Evolutionary conservation across 2,888 invertebrate species (phyloP).

Genomic region (Heliothis peltigera): DNA sequence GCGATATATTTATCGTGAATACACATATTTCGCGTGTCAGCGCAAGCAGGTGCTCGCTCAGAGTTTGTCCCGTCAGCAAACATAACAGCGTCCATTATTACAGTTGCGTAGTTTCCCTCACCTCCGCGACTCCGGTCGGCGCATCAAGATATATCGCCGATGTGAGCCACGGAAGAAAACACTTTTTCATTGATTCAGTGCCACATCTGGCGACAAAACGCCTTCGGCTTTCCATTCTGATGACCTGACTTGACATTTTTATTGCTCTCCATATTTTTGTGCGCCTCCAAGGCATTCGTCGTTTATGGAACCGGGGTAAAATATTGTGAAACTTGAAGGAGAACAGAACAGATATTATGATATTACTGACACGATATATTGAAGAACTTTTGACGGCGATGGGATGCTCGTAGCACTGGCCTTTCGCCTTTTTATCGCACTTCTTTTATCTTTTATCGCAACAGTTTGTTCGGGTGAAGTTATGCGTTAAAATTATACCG

Average conservation of each 20-base stretch:
- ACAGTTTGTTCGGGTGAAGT: conserved; percentile 55
- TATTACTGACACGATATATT: conserved; percentile 80
- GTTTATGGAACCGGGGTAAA: conserved; percentile 81
- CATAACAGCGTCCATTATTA: conserved; percentile 80
- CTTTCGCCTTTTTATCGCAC: conserved; percentile 67
- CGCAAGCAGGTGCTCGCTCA: conserved; percentile 81
- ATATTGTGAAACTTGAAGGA: conserved; percentile 85
- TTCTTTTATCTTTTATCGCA: conserved; percentile 69
- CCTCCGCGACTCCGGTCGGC: conserved; percentile 62
- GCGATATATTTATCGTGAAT: conserved; percentile 65
- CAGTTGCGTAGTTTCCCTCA: conserved; percentile 66
- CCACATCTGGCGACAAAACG: conserved; percentile 89
- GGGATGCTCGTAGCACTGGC: conserved; percentile 62
- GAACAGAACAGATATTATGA: conserved; percentile 83
- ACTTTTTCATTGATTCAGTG: conserved; percentile 89
- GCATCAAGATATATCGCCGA: conserved; percentile 82
- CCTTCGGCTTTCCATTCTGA: conserved; percentile 88
- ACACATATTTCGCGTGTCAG: conserved; percentile 75
- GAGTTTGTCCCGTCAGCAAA: conserved; percentile 82
- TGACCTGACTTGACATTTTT: conserved; percentile 90
- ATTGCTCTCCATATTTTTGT: conserved; percentile 87
- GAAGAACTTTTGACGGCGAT: conserved; percentile 76
- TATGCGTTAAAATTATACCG: conserved; percentile 52
- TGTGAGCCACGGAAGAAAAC: conserved; percentile 86
- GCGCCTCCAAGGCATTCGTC: conserved; percentile 83